Evolutionary conservation across 1,140 invertebrate species (phyloP).

Genomic region (Heliconius hewitsoni): DNA sequence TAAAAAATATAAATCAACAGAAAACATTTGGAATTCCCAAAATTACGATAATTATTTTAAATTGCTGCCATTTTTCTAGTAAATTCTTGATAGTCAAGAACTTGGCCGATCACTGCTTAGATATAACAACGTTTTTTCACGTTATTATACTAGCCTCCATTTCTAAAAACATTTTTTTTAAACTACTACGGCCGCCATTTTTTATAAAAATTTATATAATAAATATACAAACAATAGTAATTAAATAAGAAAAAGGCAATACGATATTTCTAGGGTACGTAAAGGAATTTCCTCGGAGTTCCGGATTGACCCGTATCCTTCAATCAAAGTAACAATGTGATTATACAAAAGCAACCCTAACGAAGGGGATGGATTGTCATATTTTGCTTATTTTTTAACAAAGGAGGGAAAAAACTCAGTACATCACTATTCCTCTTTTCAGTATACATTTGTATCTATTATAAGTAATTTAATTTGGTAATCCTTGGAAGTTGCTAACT

Average conservation of each 20-base stretch:
- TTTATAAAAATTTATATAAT: too few species aligned
- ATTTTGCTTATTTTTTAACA: slow-evolving; percentile 5
- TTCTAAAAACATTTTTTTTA: too few species aligned
- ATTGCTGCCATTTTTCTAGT: too few species aligned
- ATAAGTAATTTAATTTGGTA: background rate
- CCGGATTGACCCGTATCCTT: slow-evolving; percentile 23
- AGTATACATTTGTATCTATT: background rate
- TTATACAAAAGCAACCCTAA: slow-evolving; percentile 25
- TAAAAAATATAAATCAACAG: too few species aligned
- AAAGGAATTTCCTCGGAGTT: slow-evolving; percentile 25
- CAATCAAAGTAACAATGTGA: slow-evolving; percentile 39
- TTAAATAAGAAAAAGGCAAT: slow-evolving; percentile 9
- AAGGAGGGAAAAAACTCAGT: background rate
- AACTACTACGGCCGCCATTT: too few species aligned
- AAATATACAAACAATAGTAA: background rate
- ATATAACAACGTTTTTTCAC: too few species aligned
- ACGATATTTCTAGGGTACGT: background rate
- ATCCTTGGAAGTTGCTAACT: background rate
- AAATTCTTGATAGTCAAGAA: too few species aligned
- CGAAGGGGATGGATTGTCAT: slow-evolving; percentile 11
- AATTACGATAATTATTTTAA: too few species aligned
- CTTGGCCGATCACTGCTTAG: too few species aligned
- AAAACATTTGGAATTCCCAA: too few species aligned
- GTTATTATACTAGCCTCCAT: too few species aligned
- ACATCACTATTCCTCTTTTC: background rate